These are phyloP conservation scores for Ormia ochracea DNA, from an alignment of 2,888 invertebrate species.

Conservation along the genomic window DNA sequence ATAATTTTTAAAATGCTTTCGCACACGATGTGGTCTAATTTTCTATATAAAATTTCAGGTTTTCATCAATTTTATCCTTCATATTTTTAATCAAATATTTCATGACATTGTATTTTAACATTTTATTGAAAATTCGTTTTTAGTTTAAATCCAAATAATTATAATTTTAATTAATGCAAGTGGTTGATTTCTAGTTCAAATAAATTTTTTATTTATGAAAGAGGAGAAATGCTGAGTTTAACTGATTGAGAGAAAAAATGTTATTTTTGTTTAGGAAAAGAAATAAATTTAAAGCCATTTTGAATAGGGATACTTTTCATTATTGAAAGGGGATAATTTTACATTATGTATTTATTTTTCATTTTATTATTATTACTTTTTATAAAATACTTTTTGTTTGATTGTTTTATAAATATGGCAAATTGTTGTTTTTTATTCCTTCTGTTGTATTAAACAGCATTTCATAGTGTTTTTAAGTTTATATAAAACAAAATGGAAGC, in stretches of 20 bases:
- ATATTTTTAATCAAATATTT: not conserved
- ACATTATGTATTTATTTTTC: not conserved
- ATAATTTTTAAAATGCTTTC: no score
- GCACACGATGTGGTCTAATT: no score
- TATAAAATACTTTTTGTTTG: slow-evolving; percentile 53
- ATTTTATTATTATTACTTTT: slow-evolving; percentile 25
- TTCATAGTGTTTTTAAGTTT: slow-evolving; percentile 43
- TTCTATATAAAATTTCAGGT: no score
- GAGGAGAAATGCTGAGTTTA: slow-evolving; percentile 35
- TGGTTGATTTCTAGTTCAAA: not conserved
- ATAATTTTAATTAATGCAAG: slow-evolving; percentile 24
- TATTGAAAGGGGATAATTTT: slow-evolving; percentile 30
- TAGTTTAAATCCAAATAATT: slow-evolving; percentile 25
- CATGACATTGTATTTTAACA: not conserved
- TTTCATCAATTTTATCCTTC: no score
- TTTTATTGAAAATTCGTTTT: slow-evolving; percentile 12
- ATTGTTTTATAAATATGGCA: slow-evolving; percentile 61
- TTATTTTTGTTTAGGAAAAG: not conserved
- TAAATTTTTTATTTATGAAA: not conserved
- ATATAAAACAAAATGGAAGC: slow-evolving; percentile 55
- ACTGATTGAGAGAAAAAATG: not conserved
- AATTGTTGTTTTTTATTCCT: slow-evolving; percentile 53
- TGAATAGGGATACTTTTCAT: slow-evolving; percentile 1
- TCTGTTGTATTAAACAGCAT: slow-evolving; percentile 55
- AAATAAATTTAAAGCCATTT: slow-evolving; percentile 44